Evolutionary conservation across 2,888 invertebrate genomes (phyloP), one percentile per base, ranked within the genome.

Genomic region (Drosophila nr. perissopoda): DNA sequence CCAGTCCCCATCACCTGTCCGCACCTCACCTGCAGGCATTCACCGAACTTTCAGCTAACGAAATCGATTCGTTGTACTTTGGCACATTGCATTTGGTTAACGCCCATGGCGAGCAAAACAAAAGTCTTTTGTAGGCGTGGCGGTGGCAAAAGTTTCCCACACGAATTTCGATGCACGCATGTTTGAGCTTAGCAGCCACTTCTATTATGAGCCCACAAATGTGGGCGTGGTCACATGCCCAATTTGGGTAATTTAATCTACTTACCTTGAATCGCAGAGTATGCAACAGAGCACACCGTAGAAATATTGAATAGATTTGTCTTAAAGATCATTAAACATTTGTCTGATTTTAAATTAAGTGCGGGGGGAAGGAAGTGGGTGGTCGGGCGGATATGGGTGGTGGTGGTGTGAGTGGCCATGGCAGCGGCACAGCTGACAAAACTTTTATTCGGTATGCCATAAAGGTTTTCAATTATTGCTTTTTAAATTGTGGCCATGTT

Each of bases 381-480:
- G 10, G 1, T n/a, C 4, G 38, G 18, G 7, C 0, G 18, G 1
- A 8, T 5, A 3, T 18, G 5, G 27, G 13, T 11, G 49, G 51
- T 60, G 49, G 18, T n/a, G 21, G 29, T 13, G 18, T 18, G 54
- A 7, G 6, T 29, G n/a, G 56, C 29, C 57, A 78, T 78, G 80
- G 84, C 67, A 82, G 38, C 69, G 42, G 60, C 68, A 65, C 78
- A 78, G 82, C 80, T 73, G 82, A 75, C 69, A 61, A 82, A 85
- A 69, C 67, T 79, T 85, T 75, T 78, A 59, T 82, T 82, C 57
- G 68, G 58, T 48, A 76, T 78, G 82, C 74, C 72, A 88, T 73
- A 83, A 83, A 74, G 80, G 84, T 84, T 86, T 87, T 84, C 80
- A 78, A 83, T 83, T 88, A 77, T 78, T 88, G 80, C 78, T 78